phyloP scores from a whole-genome alignment of 64 coral and sea anemone genomes.

The Astreopora myriophthalma region DNA sequence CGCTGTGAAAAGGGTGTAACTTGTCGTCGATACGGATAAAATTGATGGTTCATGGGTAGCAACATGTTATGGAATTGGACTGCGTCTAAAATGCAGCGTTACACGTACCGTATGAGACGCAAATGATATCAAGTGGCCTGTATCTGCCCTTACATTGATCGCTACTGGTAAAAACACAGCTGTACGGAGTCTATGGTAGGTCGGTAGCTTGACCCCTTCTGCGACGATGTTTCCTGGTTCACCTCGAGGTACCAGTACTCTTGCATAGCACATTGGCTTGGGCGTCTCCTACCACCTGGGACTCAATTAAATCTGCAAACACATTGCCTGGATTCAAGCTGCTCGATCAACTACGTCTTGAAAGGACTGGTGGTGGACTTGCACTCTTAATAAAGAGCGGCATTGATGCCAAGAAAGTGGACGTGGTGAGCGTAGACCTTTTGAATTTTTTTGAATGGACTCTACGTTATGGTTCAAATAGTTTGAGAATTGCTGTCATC shows the following conservation, averaged over 20 bases:
- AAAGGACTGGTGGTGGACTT: too few relatives aligned
- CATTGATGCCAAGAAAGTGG: too few relatives aligned
- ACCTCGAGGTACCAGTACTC: background rate
- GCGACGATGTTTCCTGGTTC: background rate
- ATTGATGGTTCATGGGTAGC: background rate
- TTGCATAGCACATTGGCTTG: background rate
- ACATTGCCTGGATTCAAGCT: too few relatives aligned
- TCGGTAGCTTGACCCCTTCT: background rate
- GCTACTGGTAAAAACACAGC: background rate
- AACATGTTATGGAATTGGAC: background rate
- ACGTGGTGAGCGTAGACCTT: too few relatives aligned
- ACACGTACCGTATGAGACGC: background rate
- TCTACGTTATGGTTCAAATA: too few relatives aligned
- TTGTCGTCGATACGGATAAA: background rate
- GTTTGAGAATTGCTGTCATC: too few relatives aligned
- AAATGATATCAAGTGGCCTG: constrained; percentile 19
- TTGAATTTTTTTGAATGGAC: too few relatives aligned
- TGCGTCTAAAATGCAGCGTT: background rate
- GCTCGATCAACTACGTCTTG: too few relatives aligned
- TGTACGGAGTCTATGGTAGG: background rate
- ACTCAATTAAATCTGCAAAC: too few relatives aligned
- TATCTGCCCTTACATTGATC: constrained; percentile 21
- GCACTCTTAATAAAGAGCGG: too few relatives aligned
- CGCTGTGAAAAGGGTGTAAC: background rate
- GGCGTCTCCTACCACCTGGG: background rate